A percentile compares a stretch with the other conserved stretches of the same genome.
phyloP scores from a whole-genome alignment of 2,888 invertebrate species.

The Andricus quercusramuli region DNA sequence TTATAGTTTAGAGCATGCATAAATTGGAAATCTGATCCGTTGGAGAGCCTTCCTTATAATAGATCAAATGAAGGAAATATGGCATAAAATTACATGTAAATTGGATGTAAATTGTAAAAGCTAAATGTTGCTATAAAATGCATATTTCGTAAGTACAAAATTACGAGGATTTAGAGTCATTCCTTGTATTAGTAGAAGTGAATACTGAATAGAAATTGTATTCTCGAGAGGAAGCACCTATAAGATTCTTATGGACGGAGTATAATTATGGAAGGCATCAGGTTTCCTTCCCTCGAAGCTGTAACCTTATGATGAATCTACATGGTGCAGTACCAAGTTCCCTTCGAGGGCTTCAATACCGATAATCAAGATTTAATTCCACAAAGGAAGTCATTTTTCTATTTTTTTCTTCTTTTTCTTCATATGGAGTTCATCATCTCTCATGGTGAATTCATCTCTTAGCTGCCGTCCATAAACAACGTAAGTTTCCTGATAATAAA shows the following conservation, averaged over 20 bases:
- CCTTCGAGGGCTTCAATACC: not conserved
- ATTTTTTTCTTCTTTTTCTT: not conserved
- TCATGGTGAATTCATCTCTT: not conserved
- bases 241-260: not conserved
- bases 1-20: not conserved
- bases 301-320: not conserved
- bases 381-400: not conserved
- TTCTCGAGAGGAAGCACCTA: not conserved
- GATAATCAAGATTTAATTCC: not conserved
- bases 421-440: not conserved
- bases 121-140: not conserved
- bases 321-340: not conserved
- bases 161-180: not conserved
- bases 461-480: too few species aligned
- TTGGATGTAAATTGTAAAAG: constrained; percentile 9
- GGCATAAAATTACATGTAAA: constrained; percentile 3
- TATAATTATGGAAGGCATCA: constrained; percentile 8
- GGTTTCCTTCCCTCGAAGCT: not conserved
- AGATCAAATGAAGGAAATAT: not conserved
- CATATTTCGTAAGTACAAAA: not conserved
- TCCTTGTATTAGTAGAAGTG: not conserved
- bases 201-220: constrained; percentile 3
- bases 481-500: too few species aligned
- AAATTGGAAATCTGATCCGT: not conserved
- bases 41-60: not conserved